Conservation (phyloP, 2,888 invertebrate species). For the Morpho helenor region DNA sequence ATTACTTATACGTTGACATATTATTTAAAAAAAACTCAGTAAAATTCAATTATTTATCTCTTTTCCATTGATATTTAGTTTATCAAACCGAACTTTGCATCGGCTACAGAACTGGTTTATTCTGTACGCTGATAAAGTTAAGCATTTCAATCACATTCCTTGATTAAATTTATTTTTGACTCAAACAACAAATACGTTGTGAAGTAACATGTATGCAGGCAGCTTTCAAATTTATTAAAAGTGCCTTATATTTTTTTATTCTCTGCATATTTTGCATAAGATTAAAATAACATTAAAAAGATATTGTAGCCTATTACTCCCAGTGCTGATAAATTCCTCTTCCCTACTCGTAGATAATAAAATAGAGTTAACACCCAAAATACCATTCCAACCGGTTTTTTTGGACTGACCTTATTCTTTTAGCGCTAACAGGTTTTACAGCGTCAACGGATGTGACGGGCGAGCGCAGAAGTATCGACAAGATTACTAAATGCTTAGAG, state of each 20-base stretch:
- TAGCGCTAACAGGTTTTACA: too few species aligned
- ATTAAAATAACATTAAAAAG: slow-evolving; percentile 1
- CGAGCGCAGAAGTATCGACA: too few species aligned
- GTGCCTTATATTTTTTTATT: neutral
- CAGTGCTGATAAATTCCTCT: too few species aligned
- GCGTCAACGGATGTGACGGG: too few species aligned
- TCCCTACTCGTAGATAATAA: too few species aligned
- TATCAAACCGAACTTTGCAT: slow-evolving; percentile 4
- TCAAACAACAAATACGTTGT: slow-evolving; percentile 13
- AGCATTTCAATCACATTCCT: slow-evolving; percentile 25
- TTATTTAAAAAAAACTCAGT: neutral
- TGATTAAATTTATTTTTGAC: slow-evolving; percentile 21
- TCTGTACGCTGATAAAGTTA: slow-evolving; percentile 15
- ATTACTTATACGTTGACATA: too few species aligned
- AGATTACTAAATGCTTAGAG: too few species aligned
- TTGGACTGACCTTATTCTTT: too few species aligned
- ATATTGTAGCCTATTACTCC: too few species aligned
- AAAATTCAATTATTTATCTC: neutral
- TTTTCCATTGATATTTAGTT: slow-evolving; percentile 9
- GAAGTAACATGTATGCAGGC: slow-evolving; percentile 12
- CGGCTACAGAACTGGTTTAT: slow-evolving; percentile 17
- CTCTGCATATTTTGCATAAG: slow-evolving; percentile 1
- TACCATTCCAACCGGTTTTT: too few species aligned
- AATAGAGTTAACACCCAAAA: too few species aligned
- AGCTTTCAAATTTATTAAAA: neutral